These are phyloP conservation scores for Jacana jacana DNA, from an alignment of 2,113 vertebrate genomes.

Conservation along the genomic window DNA sequence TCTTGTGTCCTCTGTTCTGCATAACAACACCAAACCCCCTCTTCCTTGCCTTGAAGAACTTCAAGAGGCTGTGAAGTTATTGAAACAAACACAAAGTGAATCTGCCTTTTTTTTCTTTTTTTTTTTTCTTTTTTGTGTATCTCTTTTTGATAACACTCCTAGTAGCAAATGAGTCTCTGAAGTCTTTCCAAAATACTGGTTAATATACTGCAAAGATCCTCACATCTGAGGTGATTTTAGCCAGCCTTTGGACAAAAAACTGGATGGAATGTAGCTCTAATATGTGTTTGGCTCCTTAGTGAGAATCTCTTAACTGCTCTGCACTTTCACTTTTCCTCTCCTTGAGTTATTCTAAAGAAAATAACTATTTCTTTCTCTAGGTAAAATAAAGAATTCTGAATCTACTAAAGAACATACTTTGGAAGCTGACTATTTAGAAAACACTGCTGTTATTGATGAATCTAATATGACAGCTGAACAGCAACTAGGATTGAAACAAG, in stretches of 20 bases:
- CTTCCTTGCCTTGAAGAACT: not conserved
- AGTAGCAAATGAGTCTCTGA: not conserved
- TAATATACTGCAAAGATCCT: not conserved
- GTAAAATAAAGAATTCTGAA: slow-evolving; percentile 73
- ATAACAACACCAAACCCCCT: not conserved
- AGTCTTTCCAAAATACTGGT: not conserved
- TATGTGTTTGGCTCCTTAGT: not conserved
- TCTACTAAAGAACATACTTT: slow-evolving; percentile 74
- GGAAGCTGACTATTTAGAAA: slow-evolving; percentile 77
- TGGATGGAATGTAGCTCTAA: not conserved
- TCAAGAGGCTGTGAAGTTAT: not conserved
- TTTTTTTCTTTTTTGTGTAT: not conserved
- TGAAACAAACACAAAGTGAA: not conserved
- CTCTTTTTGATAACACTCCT: not conserved
- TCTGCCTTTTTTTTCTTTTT: not conserved
- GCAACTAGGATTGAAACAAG: slow-evolving; percentile 94
- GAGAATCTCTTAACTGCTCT: not conserved
- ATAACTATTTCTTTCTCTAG: slow-evolving; percentile 71
- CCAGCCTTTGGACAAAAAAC: not conserved
- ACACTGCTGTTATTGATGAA: slow-evolving; percentile 76
- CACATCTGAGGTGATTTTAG: not conserved
- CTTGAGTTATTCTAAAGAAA: not conserved
- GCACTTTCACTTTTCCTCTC: not conserved
- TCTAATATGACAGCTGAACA: slow-evolving; percentile 85
- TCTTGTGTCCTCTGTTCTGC: not conserved